Evolutionary conservation across 2,113 vertebrate species (phyloP).

Genomic region (Vireo altiloquus): DNA sequence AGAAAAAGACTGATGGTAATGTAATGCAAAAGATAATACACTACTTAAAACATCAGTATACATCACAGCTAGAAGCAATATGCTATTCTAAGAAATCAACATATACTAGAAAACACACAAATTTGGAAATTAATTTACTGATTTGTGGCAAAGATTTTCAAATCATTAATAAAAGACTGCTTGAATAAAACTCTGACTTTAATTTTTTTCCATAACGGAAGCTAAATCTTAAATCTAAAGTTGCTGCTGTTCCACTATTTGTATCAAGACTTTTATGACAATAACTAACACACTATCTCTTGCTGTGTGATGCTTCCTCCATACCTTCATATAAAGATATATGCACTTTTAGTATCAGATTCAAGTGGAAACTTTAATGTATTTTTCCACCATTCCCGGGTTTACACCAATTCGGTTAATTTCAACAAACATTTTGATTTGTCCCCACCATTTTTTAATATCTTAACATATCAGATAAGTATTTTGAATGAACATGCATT

Average conservation of each 20-base stretch:
- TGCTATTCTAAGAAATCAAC: not conserved
- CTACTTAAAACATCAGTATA: not conserved
- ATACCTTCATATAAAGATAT: not conserved
- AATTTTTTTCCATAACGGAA: not conserved
- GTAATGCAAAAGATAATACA: not conserved
- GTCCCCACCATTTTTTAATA: rapidly evolving
- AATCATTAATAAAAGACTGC: not conserved
- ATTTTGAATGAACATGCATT: not conserved
- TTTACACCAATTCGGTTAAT: not conserved
- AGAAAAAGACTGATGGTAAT: not conserved
- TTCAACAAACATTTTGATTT: not conserved
- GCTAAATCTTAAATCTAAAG: not conserved
- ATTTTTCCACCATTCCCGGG: not conserved
- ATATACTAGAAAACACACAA: not conserved
- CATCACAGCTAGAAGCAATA: not conserved
- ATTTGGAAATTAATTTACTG: not conserved
- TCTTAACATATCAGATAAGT: not conserved
- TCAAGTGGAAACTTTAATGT: not conserved
- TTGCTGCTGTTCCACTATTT: not conserved
- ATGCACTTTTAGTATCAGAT: not conserved
- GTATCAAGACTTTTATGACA: not conserved
- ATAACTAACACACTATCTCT: not conserved
- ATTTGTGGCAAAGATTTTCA: not conserved
- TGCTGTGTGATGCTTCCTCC: not conserved
- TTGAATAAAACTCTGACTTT: not conserved